A percentile compares a stretch with the other conserved stretches of the same genome.
Evolutionary conservation across 2,797 vertebrate species (phyloP).

Genomic region (Aotus griseimembra): DNA sequence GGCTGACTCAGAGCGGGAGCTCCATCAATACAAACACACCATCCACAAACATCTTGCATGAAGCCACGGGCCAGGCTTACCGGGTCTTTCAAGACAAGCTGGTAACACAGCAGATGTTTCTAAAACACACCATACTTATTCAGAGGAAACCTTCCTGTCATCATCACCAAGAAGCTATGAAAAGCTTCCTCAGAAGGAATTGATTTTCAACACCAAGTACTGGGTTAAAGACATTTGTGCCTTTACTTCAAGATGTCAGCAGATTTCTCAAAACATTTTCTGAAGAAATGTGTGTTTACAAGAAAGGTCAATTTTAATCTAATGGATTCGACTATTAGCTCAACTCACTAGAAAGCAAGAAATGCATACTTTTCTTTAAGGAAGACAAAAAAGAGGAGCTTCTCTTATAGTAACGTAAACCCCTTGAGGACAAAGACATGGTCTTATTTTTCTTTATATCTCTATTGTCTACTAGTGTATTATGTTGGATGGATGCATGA

Average conservation of each 20-base stretch:
- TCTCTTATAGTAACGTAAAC: neutral
- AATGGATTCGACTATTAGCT: constrained; percentile 21
- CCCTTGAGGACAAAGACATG: neutral
- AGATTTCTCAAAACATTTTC: constrained; percentile 54
- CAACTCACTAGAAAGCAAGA: constrained; percentile 20
- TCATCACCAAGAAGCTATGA: neutral
- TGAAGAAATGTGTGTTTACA: neutral
- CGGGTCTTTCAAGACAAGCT: neutral
- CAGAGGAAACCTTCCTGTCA: neutral
- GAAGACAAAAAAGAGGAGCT: neutral
- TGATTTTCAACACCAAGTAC: constrained; percentile 13
- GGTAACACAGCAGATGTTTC: neutral
- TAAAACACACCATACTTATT: neutral
- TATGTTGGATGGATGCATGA: neutral
- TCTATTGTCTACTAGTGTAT: neutral
- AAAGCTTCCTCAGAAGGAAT: neutral
- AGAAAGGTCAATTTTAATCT: constrained; percentile 41
- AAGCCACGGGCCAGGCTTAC: neutral
- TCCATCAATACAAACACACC: neutral
- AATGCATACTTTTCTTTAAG: neutral
- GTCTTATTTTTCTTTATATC: constrained; percentile 8
- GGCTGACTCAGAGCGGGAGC: fast-evolving
- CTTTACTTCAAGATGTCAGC: constrained; percentile 49
- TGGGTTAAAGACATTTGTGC: neutral
- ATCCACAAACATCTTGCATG: neutral